Base-by-base conservation (phyloP, 2,797 vertebrate species). In the Sebastes reedi region DNA sequence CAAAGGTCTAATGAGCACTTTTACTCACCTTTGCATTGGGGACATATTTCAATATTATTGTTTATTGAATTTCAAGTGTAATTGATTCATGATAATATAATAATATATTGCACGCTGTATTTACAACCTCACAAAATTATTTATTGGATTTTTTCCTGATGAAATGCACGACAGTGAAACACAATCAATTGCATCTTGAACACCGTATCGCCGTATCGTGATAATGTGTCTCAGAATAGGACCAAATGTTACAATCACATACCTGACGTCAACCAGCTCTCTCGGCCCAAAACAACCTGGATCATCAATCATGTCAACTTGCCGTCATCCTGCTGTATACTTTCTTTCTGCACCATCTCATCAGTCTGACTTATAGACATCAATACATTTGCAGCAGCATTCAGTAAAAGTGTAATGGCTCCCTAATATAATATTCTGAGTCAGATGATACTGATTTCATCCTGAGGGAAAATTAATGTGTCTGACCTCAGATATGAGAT, bases 401-500 rank as follows among this genome's bases (percentile, higher is more conserved):
- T 79, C 72, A 72, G 54, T 50, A 42, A 81, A 86, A 67, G 70
- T 73, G 68, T 77, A 89, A 89, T 89, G 88, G 86, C 74, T 80
- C 60, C 24, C 65, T 90, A 83, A 92, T 89, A 74, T 83, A 66
- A 91, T 89, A 89, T 76, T 80, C 85, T 13, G 29, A 62, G 80
- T 82, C 83, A 89, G 64, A 83, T 30, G 69, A 89, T 77, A 72
- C 77, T 67, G 79, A 82, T 87, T 85, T 86, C 72, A 65, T 85
- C 85, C 83, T 71, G 50, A 68, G 85, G 72, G 76, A 82, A 81
- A 87, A 91, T 81, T 9, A 84, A 84, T 85, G 82, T 81, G 84
- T 84, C 88, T 88, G 83, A 90, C 81, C 74, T 82, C 79, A 81
- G 80, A 89, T 85, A 79, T 81, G 75, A 81, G 62, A 86, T 64